Conservation (phyloP, 2,797 vertebrate species). For the Acipenser oxyrinchus region DNA sequence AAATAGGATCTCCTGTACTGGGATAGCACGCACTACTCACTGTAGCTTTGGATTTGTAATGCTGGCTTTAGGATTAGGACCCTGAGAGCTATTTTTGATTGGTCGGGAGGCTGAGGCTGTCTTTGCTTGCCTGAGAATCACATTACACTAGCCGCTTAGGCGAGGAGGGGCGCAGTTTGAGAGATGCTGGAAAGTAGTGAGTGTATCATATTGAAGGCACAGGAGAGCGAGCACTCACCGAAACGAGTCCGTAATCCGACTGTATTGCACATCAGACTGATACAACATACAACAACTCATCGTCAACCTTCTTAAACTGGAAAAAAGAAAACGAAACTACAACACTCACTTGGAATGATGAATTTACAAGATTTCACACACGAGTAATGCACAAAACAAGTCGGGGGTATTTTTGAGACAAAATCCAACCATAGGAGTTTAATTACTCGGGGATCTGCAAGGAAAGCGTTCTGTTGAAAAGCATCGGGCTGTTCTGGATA, state of each 20-base stretch:
- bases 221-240: slow-evolving; percentile 8
- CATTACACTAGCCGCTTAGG: slow-evolving; percentile 14
- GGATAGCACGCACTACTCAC: no score
- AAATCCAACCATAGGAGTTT: slow-evolving; percentile 7
- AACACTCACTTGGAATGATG: slow-evolving; percentile 32
- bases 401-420: slow-evolving; percentile 9
- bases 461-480: not conserved
- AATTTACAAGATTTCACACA: slow-evolving; percentile 18
- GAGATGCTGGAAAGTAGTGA: slow-evolving; percentile 18
- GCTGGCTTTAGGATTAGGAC: not conserved
- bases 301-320: slow-evolving; percentile 19
- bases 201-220: slow-evolving; percentile 8
- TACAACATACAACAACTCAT: slow-evolving; percentile 11
- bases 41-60: no score
- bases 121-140: slow-evolving; percentile 16
- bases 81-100: slow-evolving; percentile 8
- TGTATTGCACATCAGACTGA: slow-evolving; percentile 10
- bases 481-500: not conserved
- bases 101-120: slow-evolving; percentile 16
- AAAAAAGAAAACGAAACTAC: slow-evolving; percentile 20
- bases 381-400: slow-evolving; percentile 16
- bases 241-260: slow-evolving; percentile 23
- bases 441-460: slow-evolving; percentile 3
- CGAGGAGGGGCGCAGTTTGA: slow-evolving; percentile 38
- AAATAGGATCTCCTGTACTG: no score